Percentiles rank a stretch among this genome's conserved stretches.
phyloP scores from a whole-genome alignment of 2,797 vertebrate genomes.

The Danionella dracula region DNA sequence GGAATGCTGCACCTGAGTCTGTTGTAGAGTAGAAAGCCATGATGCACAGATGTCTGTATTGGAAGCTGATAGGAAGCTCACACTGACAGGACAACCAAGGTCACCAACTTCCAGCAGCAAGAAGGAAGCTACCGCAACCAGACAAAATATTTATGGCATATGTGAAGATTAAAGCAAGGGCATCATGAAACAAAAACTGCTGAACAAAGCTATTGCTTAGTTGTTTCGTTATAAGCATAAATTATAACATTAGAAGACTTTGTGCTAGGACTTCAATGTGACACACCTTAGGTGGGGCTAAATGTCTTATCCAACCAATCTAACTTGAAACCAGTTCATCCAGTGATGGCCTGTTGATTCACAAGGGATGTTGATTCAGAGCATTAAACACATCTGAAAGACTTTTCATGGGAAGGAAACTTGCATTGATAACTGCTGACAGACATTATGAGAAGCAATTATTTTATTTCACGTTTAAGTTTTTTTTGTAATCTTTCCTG shows the following conservation, averaged over 20 bases:
- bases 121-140: slow-evolving; percentile 67
- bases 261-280: not conserved
- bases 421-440: too few relatives aligned
- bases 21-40: slow-evolving; percentile 69
- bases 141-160: too few relatives aligned
- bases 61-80: slow-evolving; percentile 65
- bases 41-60: slow-evolving; percentile 55
- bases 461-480: too few relatives aligned
- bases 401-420: too few relatives aligned
- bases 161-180: too few relatives aligned
- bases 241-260: not conserved
- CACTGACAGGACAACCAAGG: slow-evolving; percentile 67
- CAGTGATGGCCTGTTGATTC: not conserved
- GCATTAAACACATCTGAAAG: not conserved
- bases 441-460: too few relatives aligned
- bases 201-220: too few relatives aligned
- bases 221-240: not conserved
- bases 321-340: slow-evolving; percentile 3
- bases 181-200: too few relatives aligned
- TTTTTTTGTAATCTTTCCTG: too few relatives aligned
- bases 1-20: slow-evolving; percentile 61
- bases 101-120: slow-evolving; percentile 73
- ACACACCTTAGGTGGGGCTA: slow-evolving; percentile 6
- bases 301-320: not conserved
- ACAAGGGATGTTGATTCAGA: not conserved